A percentile compares a stretch with the other conserved stretches of the same genome.
These are phyloP conservation scores for Neolamprologus modestus DNA, from an alignment of 2,113 vertebrate genomes.

Conservation along the genomic window DNA sequence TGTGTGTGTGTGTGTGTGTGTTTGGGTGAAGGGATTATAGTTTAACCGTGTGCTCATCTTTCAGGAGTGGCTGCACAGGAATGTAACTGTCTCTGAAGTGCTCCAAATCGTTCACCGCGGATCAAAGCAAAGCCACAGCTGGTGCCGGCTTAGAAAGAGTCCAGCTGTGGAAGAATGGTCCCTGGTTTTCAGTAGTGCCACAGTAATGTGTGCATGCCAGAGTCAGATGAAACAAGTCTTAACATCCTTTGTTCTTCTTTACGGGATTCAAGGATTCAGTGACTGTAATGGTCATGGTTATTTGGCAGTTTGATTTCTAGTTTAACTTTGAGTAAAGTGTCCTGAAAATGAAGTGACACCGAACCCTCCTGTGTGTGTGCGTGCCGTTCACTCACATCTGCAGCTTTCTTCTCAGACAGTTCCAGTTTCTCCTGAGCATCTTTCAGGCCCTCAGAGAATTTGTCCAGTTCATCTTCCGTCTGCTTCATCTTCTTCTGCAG, in stretches of 20 bases:
- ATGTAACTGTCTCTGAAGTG: conserved; percentile 45
- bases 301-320: neutral
- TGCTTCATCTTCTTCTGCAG: conserved; percentile 89
- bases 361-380: neutral
- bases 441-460: conserved; percentile 84
- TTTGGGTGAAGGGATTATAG: neutral
- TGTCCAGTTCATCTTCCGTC: conserved; percentile 79
- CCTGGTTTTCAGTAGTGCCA: neutral
- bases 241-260: neutral
- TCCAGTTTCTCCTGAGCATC: conserved; percentile 90
- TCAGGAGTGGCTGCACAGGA: conserved; percentile 53
- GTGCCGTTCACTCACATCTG: conserved; percentile 76
- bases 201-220: neutral
- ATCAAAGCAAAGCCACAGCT: conserved; percentile 63
- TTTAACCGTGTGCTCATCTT: conserved; percentile 44
- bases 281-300: neutral
- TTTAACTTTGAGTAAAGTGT: neutral
- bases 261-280: neutral
- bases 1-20: neutral
- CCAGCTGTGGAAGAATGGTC: conserved; percentile 33
- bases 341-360: neutral
- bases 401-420: conserved; percentile 83
- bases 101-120: conserved; percentile 1
- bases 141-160: conserved; percentile 6
- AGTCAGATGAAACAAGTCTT: neutral